Evolutionary conservation across 2,113 vertebrate genomes (phyloP).

Genomic region (Antechinus stuartii): DNA sequence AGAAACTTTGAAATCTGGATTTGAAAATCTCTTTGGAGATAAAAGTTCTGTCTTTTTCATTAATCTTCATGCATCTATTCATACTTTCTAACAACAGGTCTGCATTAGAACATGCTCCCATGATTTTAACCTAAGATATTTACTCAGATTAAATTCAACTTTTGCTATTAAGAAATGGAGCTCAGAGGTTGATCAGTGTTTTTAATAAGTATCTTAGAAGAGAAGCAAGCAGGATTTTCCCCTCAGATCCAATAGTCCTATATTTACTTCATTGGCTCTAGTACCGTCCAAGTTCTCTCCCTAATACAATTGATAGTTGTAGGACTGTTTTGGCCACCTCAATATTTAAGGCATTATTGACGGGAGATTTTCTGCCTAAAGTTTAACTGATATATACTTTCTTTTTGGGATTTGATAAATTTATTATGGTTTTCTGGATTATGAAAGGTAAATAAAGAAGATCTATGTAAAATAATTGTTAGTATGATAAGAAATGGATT

Average conservation of each 20-base stretch:
- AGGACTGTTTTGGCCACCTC: not conserved
- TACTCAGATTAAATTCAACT: not conserved
- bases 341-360: not conserved
- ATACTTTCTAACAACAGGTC: not conserved
- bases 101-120: not conserved
- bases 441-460: not conserved
- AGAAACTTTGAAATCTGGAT: not conserved
- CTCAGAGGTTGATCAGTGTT: not conserved
- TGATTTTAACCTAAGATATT: not conserved
- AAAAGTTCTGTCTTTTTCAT: not conserved
- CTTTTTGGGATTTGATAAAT: not conserved
- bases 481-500: not conserved
- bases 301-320: not conserved
- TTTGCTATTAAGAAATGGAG: not conserved
- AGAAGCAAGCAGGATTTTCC: not conserved
- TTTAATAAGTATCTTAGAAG: not conserved
- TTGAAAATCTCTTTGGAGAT: not conserved
- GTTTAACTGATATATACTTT: not conserved
- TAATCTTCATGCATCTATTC: not conserved
- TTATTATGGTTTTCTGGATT: not conserved
- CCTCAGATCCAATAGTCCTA: not conserved
- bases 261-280: not conserved
- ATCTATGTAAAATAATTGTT: not conserved
- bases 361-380: not conserved
- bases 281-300: not conserved